Evolutionary conservation across 2,888 invertebrate species (phyloP).

Genomic region (Lagria hirta): DNA sequence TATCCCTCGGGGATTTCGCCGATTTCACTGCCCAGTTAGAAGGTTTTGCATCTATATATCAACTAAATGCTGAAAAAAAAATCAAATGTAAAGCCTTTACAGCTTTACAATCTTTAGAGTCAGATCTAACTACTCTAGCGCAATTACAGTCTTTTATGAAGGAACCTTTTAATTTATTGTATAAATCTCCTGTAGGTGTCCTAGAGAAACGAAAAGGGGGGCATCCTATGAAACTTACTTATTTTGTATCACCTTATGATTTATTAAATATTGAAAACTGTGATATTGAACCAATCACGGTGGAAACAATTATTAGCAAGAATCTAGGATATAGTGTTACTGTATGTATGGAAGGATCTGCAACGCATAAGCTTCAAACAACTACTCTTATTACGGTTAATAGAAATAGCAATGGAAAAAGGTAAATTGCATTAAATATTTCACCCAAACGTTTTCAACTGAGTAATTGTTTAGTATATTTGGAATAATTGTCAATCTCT

Average conservation of each 20-base stretch:
- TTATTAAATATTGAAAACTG: constrained; percentile 76
- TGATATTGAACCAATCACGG: constrained; percentile 71
- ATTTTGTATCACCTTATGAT: constrained; percentile 93
- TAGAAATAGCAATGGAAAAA: constrained; percentile 72
- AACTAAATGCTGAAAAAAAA: constrained; percentile 92
- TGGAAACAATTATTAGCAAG: constrained; percentile 69
- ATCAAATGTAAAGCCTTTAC: constrained; percentile 92
- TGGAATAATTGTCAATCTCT: too few relatives aligned
- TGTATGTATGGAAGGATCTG: constrained; percentile 85
- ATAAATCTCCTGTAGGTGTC: constrained; percentile 87
- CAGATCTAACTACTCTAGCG: constrained; percentile 80
- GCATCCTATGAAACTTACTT: constrained; percentile 91
- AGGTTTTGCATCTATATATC: constrained; percentile 79
- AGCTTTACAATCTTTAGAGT: constrained; percentile 88
- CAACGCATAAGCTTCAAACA: constrained; percentile 80
- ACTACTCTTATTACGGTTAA: constrained; percentile 69
- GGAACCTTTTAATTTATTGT: constrained; percentile 72
- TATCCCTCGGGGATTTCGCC: constrained; percentile 83
- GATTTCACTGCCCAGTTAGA: constrained; percentile 93
- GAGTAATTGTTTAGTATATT: background rate
- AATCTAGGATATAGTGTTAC: constrained; percentile 84
- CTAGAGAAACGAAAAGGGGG: constrained; percentile 82
- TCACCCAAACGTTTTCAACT: constrained; percentile 1
- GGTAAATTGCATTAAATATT: constrained; percentile 56
- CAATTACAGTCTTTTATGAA: constrained; percentile 75